These are phyloP conservation scores for Folsomia manolachei DNA, from an alignment of 2,888 invertebrate species.

Conservation along the genomic window DNA sequence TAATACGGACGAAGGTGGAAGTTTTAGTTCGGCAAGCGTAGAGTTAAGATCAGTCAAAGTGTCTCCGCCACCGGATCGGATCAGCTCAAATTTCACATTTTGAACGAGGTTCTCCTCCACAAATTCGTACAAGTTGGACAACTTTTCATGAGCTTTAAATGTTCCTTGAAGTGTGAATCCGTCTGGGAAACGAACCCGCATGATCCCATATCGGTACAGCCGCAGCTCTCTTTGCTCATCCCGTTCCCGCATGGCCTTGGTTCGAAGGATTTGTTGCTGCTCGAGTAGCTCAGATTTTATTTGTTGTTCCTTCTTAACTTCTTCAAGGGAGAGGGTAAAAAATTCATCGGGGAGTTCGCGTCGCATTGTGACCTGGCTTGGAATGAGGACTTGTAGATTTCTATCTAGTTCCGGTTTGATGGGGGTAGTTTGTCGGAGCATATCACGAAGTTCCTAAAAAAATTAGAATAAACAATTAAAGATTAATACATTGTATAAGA, in stretches of 20 bases:
- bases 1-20: conserved; percentile 80
- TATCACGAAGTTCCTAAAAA: conserved; percentile 67
- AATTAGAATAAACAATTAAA: background rate
- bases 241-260: conserved; percentile 91
- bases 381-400: conserved; percentile 76
- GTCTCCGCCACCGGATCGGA: conserved; percentile 45
- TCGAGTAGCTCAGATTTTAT: conserved; percentile 74
- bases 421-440: conserved; percentile 73
- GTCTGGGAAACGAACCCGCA: conserved; percentile 85
- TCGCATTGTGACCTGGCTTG: conserved; percentile 68
- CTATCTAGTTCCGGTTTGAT: conserved; percentile 81
- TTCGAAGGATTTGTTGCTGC: conserved; percentile 76
- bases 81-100: conserved; percentile 53
- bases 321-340: conserved; percentile 75
- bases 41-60: conserved; percentile 65
- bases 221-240: conserved; percentile 76
- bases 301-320: conserved; percentile 78
- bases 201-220: conserved; percentile 68
- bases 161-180: conserved; percentile 81
- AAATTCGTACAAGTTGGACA: conserved; percentile 71
- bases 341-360: conserved; percentile 78
- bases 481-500: background rate
- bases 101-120: conserved; percentile 70
- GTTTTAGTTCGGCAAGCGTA: conserved; percentile 71
- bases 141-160: conserved; percentile 78